These are phyloP conservation scores for Onthophagus sagittarius DNA, from an alignment of 2,888 invertebrate genomes.

Conservation along the genomic window DNA sequence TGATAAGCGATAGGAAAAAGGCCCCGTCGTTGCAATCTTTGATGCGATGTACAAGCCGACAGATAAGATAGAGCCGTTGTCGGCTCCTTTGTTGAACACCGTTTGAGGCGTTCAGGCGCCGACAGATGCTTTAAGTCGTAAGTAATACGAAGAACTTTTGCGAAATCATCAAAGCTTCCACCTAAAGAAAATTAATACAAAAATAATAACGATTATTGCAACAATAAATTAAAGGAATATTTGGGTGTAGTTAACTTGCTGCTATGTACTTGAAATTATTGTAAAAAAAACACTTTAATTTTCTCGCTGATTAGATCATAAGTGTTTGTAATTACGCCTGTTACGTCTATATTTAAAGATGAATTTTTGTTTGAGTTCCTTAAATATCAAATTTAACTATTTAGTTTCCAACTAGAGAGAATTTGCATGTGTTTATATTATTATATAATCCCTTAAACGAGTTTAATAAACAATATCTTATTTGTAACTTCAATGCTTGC, in stretches of 20 bases:
- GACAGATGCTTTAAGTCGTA: not conserved
- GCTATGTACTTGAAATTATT: not conserved
- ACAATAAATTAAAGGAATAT: not conserved
- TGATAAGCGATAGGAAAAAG: conserved; percentile 14
- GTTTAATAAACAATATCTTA: too few relatives aligned
- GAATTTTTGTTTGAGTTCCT: not conserved
- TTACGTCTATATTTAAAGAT: not conserved
- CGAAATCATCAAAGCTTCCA: not conserved
- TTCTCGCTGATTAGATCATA: not conserved
- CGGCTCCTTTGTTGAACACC: conserved; percentile 14
- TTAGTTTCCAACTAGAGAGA: too few relatives aligned
- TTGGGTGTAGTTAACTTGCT: not conserved
- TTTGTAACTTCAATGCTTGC: too few relatives aligned
- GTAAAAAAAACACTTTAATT: not conserved
- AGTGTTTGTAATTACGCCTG: not conserved
- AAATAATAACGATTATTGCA: too few relatives aligned
- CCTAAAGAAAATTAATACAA: not conserved
- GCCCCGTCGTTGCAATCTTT: conserved; percentile 20
- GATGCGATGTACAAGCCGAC: conserved; percentile 24
- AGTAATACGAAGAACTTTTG: not conserved
- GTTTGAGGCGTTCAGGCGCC: not conserved
- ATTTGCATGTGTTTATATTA: too few relatives aligned
- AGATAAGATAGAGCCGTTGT: conserved; percentile 20
- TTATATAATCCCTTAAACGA: too few relatives aligned
- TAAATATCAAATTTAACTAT: not conserved